A percentile compares a stretch with the other conserved stretches of the same genome.
Evolutionary conservation across 2,797 vertebrate species (phyloP).

Genomic region (Pteropus rufus): DNA sequence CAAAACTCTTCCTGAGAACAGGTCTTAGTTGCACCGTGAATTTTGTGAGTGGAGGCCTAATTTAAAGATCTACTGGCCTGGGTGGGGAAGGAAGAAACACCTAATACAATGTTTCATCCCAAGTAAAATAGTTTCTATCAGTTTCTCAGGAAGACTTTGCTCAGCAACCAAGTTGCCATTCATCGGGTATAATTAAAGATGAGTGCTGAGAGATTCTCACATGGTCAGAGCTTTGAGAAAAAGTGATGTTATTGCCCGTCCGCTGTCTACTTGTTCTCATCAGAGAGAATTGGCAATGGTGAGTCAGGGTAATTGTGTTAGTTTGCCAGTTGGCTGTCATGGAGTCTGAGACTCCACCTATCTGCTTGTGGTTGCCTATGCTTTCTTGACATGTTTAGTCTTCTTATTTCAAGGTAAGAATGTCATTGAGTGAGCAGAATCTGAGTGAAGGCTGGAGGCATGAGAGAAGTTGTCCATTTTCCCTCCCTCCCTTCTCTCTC

Average conservation of each 20-base stretch:
- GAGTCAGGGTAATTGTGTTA: slow-evolving; percentile 54
- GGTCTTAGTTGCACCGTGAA: too few relatives aligned
- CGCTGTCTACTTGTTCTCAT: slow-evolving; percentile 53
- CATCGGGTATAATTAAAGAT: slow-evolving; percentile 71
- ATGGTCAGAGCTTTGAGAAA: slow-evolving; percentile 59
- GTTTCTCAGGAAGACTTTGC: slow-evolving; percentile 59
- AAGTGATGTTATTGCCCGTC: slow-evolving; percentile 68
- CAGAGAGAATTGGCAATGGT: slow-evolving; percentile 22
- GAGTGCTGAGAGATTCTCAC: slow-evolving; percentile 39
- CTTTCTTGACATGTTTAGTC: slow-evolving; percentile 32
- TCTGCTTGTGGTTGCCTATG: background rate
- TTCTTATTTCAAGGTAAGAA: slow-evolving; percentile 46
- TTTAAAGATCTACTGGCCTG: background rate
- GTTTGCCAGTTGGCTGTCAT: slow-evolving; percentile 20
- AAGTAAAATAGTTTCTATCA: slow-evolving; percentile 26
- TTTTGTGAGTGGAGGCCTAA: background rate
- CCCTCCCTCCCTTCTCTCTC: background rate
- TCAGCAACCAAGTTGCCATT: slow-evolving; percentile 56
- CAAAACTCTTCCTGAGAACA: background rate
- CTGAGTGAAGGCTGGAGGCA: background rate
- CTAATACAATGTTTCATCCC: background rate
- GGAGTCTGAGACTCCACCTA: background rate
- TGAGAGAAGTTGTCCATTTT: slow-evolving; percentile 36
- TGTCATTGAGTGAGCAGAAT: background rate
- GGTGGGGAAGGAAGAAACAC: background rate